Evolutionary conservation across 2,797 vertebrate species (phyloP), one percentile per base, ranked within the genome.

Genomic region (Syngnathus rostellatus): DNA sequence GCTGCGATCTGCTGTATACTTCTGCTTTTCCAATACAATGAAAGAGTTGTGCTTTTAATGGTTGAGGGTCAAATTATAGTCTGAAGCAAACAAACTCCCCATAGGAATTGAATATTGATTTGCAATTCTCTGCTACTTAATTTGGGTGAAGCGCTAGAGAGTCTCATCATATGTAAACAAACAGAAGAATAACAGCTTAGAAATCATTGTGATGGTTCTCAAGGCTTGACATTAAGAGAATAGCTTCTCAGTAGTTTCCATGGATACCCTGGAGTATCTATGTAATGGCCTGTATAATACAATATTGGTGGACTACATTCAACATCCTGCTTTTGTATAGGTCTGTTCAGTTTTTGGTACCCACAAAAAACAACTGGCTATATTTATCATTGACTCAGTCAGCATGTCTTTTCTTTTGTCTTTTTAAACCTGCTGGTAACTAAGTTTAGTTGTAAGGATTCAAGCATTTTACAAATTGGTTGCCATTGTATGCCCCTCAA

Each of bases 21-120:
- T 76, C 66, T 61, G 5, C 63, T 66, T 65, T 69, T 78, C 69
- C 68, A 78, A 74, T 77, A 80, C 73, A 72, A 63, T 83, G 74
- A 79, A 83, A 71, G 74, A 61, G 68, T 67, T 78, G 73, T 81
- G 82, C 77, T 77, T 67, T 39, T 66, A 53, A 71, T 77, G 12
- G 43, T 10, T 10, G 2, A 17, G 67, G 51, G 68, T 73, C 67
- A 79, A 84, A 78, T 76, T 71, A 77, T 74, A 48, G 77, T 78
- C 48, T 75, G 64, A 76, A 73, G 74, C 46, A 19, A 74, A 68
- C 68, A 75, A 48, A 64, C 61, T 79, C 65, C 74, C 25, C 14
- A 72, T 70, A 73, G 70, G 71, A 76, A 82, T 74, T 63, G 59
- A 58, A 66, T 82, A 83, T 83, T 77, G 84, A 86, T 88, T 82